Conservation (phyloP, 2,888 invertebrate genomes). For the Hirtodrosophila confusa region DNA sequence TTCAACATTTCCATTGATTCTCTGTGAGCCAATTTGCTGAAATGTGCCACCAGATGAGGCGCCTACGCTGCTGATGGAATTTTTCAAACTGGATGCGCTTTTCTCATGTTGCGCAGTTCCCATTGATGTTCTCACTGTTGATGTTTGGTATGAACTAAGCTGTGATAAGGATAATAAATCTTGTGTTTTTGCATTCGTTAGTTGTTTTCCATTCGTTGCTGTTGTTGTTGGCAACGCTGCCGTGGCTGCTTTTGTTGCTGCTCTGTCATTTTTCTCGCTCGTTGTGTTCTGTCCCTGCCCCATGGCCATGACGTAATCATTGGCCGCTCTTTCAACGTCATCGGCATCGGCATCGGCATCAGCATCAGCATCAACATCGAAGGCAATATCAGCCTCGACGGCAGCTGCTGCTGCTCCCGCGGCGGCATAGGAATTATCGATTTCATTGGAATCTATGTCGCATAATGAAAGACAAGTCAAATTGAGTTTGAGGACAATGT, state of each 20-base stretch:
- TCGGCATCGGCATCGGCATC: slow-evolving; percentile 47
- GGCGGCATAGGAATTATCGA: slow-evolving; percentile 76
- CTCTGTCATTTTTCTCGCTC: slow-evolving; percentile 14
- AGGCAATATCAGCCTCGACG: slow-evolving; percentile 26
- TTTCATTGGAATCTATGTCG: slow-evolving; percentile 77
- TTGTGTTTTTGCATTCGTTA: slow-evolving; percentile 58
- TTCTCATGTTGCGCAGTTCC: slow-evolving; percentile 41
- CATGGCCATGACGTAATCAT: slow-evolving; percentile 66
- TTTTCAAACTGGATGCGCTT: slow-evolving; percentile 49
- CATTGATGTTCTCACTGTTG: slow-evolving; percentile 28
- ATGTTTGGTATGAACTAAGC: slow-evolving; percentile 67
- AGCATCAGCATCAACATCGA: slow-evolving; percentile 32
- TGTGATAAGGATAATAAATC: slow-evolving; percentile 79
- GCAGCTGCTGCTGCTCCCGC: slow-evolving; percentile 42
- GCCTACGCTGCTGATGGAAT: slow-evolving; percentile 40
- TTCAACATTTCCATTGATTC: slow-evolving; percentile 60
- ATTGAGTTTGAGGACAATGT: slow-evolving; percentile 52
- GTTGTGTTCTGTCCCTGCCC: slow-evolving; percentile 30
- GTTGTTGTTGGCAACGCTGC: slow-evolving; percentile 35
- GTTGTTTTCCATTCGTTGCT: slow-evolving; percentile 33
- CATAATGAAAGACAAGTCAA: slow-evolving; percentile 50
- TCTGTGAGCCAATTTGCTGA: slow-evolving; percentile 78
- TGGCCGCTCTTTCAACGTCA: slow-evolving; percentile 43
- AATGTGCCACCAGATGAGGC: slow-evolving; percentile 51
- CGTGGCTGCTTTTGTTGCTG: slow-evolving; percentile 34